Percentiles rank a stretch among this genome's conserved stretches.
These are phyloP conservation scores for Lottia scabra DNA, from an alignment of 2,888 invertebrate genomes.

Conservation along the genomic window DNA sequence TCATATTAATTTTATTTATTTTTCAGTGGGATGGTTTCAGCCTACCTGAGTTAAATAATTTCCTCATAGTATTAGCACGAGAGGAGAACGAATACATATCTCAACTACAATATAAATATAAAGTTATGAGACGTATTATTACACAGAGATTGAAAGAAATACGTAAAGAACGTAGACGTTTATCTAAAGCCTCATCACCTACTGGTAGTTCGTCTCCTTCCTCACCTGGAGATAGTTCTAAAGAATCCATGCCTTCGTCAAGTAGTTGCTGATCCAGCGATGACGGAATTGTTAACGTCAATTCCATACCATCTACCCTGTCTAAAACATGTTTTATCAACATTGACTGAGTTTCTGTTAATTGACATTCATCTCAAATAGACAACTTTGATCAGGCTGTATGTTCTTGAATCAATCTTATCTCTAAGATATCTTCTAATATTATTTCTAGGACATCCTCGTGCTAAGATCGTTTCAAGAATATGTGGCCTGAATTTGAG, in stretches of 20 bases:
- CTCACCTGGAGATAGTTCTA: neutral
- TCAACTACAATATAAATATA: constrained; percentile 71
- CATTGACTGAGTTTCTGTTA: too few relatives aligned
- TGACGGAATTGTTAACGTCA: too few relatives aligned
- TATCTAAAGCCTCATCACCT: neutral
- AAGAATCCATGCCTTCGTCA: neutral
- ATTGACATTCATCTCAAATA: too few relatives aligned
- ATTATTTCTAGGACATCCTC: too few relatives aligned
- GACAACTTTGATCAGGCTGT: too few relatives aligned
- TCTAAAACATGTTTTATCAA: too few relatives aligned
- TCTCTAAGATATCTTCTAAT: too few relatives aligned
- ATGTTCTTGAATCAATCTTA: too few relatives aligned
- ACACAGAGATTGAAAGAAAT: constrained; percentile 54
- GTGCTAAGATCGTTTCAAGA: too few relatives aligned
- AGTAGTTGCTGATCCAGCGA: neutral
- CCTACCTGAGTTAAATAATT: constrained; percentile 73
- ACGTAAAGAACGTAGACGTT: constrained; percentile 37
- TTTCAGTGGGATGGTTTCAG: constrained; percentile 74
- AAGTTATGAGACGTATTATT: constrained; percentile 60
- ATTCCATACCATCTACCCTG: too few relatives aligned
- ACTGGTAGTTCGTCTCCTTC: neutral
- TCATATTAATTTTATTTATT: too few relatives aligned
- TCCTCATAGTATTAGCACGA: constrained; percentile 72
- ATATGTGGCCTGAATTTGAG: too few relatives aligned
- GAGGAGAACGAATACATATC: constrained; percentile 72